Evolutionary conservation across 2,113 vertebrate genomes (phyloP).

Genomic region (Heloderma charlesbogerti): DNA sequence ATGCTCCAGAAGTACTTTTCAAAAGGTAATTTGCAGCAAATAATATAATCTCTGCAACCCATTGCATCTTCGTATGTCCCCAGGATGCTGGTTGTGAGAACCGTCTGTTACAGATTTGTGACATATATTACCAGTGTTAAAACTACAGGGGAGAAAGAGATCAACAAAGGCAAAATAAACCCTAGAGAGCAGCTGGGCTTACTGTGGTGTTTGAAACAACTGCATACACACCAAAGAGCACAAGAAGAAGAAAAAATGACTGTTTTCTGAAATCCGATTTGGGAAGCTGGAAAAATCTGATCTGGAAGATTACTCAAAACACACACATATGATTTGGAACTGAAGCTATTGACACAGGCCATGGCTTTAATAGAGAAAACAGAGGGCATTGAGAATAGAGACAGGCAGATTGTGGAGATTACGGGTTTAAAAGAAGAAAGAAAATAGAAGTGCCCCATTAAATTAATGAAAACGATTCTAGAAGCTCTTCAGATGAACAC

Average conservation of each 20-base stretch:
- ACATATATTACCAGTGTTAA: not conserved
- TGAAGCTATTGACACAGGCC: not conserved
- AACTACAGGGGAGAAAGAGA: not conserved
- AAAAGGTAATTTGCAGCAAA: not conserved
- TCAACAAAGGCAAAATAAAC: not conserved
- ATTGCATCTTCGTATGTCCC: not conserved
- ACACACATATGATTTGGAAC: slow-evolving; percentile 20
- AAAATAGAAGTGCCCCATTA: not conserved
- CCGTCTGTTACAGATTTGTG: not conserved
- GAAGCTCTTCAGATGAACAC: not conserved
- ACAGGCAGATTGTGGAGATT: not conserved
- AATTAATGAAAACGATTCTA: not conserved
- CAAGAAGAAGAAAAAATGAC: not conserved
- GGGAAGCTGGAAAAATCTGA: slow-evolving; percentile 15
- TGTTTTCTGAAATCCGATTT: slow-evolving; percentile 27
- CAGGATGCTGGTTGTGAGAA: not conserved
- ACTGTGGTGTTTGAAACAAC: not conserved
- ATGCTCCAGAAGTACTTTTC: not conserved
- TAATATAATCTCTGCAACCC: not conserved
- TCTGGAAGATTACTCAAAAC: slow-evolving; percentile 23
- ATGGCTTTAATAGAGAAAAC: slow-evolving; percentile 1
- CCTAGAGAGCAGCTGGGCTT: not conserved
- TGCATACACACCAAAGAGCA: not conserved
- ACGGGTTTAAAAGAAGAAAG: not conserved
- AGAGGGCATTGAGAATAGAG: not conserved